Evolutionary conservation across 2,113 vertebrate genomes (phyloP).

Genomic region (Elachura formosa): DNA sequence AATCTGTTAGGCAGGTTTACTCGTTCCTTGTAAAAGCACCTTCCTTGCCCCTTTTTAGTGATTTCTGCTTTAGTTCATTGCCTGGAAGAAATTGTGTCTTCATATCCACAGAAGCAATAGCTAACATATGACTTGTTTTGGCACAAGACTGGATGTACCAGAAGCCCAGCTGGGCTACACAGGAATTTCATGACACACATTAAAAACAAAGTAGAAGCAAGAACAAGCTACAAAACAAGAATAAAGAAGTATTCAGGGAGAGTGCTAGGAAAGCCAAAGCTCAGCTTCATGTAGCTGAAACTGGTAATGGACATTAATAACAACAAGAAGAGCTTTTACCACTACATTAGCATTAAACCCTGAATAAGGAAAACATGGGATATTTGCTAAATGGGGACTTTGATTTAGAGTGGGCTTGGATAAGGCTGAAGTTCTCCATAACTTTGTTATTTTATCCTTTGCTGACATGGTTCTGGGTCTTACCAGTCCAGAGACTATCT

Average conservation of each 20-base stretch:
- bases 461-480: neutral
- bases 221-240: neutral
- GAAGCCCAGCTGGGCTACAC: neutral
- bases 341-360: neutral
- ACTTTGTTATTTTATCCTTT: neutral
- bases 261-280: neutral
- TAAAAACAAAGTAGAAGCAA: rapidly evolving
- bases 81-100: neutral
- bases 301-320: neutral
- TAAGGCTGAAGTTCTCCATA: neutral
- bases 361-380: neutral
- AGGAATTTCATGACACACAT: neutral
- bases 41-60: neutral
- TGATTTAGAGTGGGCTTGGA: neutral
- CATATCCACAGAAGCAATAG: neutral
- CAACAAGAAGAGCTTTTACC: neutral
- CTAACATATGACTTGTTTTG: neutral
- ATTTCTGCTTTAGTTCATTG: neutral
- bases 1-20: neutral
- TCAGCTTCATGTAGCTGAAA: neutral
- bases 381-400: neutral
- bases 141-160: neutral
- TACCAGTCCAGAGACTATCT: neutral
- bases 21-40: neutral
- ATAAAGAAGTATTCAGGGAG: neutral